These are phyloP conservation scores for Channa maculata DNA, from an alignment of 2,113 vertebrate genomes.

Conservation along the genomic window DNA sequence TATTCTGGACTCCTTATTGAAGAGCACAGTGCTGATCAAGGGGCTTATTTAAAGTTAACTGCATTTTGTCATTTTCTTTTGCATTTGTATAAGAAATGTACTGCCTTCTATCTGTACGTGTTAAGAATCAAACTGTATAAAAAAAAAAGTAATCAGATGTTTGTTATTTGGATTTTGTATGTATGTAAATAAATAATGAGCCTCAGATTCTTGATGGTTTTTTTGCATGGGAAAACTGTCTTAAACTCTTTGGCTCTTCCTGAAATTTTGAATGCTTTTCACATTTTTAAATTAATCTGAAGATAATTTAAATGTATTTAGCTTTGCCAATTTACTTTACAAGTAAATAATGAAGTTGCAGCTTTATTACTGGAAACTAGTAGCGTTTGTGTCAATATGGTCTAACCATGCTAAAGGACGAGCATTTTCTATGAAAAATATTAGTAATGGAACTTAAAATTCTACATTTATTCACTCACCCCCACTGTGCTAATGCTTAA, in stretches of 20 bases:
- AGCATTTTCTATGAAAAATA: no score
- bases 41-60: conserved; percentile 66
- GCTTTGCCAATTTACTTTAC: no score
- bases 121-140: conserved; percentile 72
- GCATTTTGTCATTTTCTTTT: conserved; percentile 57
- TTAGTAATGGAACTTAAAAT: not conserved
- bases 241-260: no score
- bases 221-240: not conserved
- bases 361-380: no score
- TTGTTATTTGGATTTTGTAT: conserved; percentile 84
- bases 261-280: not conserved
- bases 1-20: conserved; percentile 56
- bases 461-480: not conserved
- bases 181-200: conserved; percentile 86
- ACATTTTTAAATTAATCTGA: no score
- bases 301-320: no score
- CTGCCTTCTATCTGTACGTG: conserved; percentile 81
- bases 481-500: no score
- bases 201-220: conserved; percentile 54
- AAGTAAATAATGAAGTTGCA: no score
- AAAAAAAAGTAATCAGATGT: conserved; percentile 77
- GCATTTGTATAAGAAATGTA: conserved; percentile 72
- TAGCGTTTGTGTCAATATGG: no score
- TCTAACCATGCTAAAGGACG: no score
- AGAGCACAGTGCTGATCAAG: conserved; percentile 67